Percentiles rank a stretch among this genome's conserved stretches.
Evolutionary conservation across 2,113 vertebrate species (phyloP).

Genomic region (human (Homo sapiens)): GRCh38 chr12:86111001-86111500

Average conservation of each 20-base stretch:
- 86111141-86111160: neutral
- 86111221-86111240: neutral
- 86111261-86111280: neutral
- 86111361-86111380: neutral
- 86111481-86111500: constrained; percentile 36
- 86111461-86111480: neutral
- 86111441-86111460: neutral
- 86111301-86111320: neutral
- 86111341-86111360: neutral
- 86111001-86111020: neutral
- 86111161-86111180: neutral
- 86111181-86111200: neutral
- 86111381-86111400: neutral
- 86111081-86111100: neutral
- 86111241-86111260: constrained; percentile 3
- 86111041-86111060: neutral
- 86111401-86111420: neutral
- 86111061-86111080: neutral
- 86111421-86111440: neutral
- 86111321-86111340: neutral
- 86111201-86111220: neutral
- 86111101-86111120: neutral
- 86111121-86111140: neutral
- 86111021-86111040: neutral
- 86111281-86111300: neutral